phyloP scores from a whole-genome alignment of 2,888 invertebrate species.

The Eucera pruinosa region DNA sequence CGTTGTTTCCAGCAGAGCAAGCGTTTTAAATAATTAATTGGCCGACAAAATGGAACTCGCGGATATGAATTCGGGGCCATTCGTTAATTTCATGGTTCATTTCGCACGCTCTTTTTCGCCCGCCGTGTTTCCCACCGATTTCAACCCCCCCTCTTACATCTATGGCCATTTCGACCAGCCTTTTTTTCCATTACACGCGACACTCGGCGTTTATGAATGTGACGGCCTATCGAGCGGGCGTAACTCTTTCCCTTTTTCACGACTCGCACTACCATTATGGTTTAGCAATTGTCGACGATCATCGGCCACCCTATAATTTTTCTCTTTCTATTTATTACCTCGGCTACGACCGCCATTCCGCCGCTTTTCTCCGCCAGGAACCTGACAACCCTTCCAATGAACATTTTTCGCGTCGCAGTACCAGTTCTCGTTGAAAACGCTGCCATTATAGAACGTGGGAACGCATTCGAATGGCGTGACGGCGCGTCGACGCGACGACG shows the following conservation, averaged over 20 bases:
- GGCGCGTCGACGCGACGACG: conserved; percentile 5
- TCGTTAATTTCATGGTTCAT: conserved; percentile 80
- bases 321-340: conserved; percentile 40
- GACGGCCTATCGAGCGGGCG: conserved; percentile 60
- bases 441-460: conserved; percentile 7
- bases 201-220: conserved; percentile 71
- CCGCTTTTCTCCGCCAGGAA: background rate
- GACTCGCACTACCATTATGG: conserved; percentile 51
- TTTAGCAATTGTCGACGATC: conserved; percentile 68
- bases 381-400: background rate
- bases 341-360: background rate
- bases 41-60: conserved; percentile 70
- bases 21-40: conserved; percentile 81
- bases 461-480: conserved; percentile 1
- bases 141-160: conserved; percentile 2
- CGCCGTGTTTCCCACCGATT: conserved; percentile 20
- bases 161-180: conserved; percentile 23
- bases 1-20: conserved; percentile 66
- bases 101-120: conserved; percentile 64
- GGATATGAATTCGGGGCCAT: conserved; percentile 77
- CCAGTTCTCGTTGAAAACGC: background rate
- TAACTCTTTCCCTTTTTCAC: conserved; percentile 54
- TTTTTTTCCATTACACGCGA: conserved; percentile 67
- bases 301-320: conserved; percentile 50
- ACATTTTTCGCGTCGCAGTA: conserved; percentile 2